These are phyloP conservation scores for Anguilla megastoma DNA, from an alignment of 2,797 vertebrate species.

Conservation along the genomic window DNA sequence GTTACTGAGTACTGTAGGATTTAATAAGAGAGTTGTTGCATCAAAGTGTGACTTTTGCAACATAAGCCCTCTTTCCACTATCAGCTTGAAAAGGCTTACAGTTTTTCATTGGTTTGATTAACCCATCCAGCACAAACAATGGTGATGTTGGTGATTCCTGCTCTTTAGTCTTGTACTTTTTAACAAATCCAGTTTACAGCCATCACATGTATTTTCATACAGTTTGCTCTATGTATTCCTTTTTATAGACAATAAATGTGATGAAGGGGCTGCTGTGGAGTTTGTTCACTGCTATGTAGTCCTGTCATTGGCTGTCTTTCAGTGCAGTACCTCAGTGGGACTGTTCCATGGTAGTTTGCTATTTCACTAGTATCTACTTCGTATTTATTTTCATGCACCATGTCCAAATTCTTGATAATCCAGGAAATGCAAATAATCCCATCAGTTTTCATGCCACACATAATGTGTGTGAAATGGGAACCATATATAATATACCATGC, in stretches of 20 bases:
- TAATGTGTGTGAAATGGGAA: not conserved
- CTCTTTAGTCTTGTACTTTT: not conserved
- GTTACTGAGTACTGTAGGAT: not conserved
- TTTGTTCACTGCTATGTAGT: not conserved
- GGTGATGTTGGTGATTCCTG: not conserved
- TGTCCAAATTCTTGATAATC: not conserved
- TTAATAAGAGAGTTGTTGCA: not conserved
- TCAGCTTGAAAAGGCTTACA: not conserved
- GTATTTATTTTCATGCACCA: not conserved
- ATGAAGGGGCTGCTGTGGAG: not conserved
- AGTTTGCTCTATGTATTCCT: slow-evolving; percentile 1
- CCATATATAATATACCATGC: not conserved
- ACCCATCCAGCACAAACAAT: not conserved
- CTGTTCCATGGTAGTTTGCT: not conserved
- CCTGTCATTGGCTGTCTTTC: not conserved
- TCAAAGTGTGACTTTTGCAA: no score
- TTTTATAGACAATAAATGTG: slow-evolving; percentile 8
- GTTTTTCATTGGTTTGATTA: not conserved
- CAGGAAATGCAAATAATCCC: not conserved
- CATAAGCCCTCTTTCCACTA: not conserved
- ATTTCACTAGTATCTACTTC: not conserved
- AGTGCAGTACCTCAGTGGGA: not conserved
- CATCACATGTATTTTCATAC: not conserved
- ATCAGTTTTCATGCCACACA: not conserved
- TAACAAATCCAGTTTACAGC: not conserved